Base-by-base conservation (phyloP, 2,888 invertebrate genomes). In the Abrostola tripartita region DNA sequence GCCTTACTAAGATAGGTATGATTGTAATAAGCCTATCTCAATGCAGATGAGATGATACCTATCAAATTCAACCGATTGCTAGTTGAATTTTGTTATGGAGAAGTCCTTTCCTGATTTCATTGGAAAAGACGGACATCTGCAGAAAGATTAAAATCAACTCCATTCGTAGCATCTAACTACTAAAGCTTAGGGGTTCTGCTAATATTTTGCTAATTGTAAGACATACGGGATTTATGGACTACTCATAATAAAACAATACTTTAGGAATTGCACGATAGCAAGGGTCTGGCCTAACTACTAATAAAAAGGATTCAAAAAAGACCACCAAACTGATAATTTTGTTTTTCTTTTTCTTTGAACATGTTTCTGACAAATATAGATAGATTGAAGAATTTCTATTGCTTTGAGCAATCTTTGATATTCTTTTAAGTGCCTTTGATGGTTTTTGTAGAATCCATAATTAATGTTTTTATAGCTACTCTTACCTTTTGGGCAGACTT, bases 401-500 rank as follows among this genome's bases (percentile, higher is more conserved):
- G n/a, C n/a, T n/a, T n/a, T n/a, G n/a, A n/a, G n/a, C n/a, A n/a
- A n/a, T n/a, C n/a, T n/a, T n/a, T n/a, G n/a, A n/a, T n/a, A n/a
- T n/a, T n/a, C n/a, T n/a, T n/a, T n/a, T n/a, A n/a, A n/a, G n/a
- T n/a, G n/a, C n/a, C 14, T 35, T 9, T 55, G 7, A n/a, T 52
- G 11, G 42, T 38, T 37, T 60, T 64, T 7, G 60, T 52, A 57
- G 4, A 62, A 70, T 57, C 5, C 52, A 56, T 59, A 44, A 12
- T 36, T 0, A 9, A 8, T 42, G 14, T 5, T 0, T 8, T 9
- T 14, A 47, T 44, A 38, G 10, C 42, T 44, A 5, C 6, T 77
- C 83, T 83, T 87, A 94, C 94, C 91, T 85, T 93, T 57, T 90
- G 89, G 24, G 87, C 86, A 47, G 89, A 82, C 85, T 94, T 94